Evolutionary conservation across 1,140 invertebrate species (phyloP).

Genomic region (Listronotus bonariensis): DNA sequence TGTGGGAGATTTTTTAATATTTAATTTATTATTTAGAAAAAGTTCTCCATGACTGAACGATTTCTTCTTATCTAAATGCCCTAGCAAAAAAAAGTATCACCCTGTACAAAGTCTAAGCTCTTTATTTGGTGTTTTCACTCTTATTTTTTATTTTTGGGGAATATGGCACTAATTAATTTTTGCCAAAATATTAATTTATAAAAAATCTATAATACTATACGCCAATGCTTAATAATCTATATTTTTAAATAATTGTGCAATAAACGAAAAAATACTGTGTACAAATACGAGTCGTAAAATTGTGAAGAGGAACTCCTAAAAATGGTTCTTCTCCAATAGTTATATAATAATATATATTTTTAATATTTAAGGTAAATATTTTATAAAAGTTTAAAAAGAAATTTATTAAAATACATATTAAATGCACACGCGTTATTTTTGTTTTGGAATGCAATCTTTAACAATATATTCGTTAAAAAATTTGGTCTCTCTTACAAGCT

Average conservation of each 20-base stretch:
- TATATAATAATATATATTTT: slow-evolving; percentile 23
- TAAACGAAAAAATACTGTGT: slow-evolving; percentile 32
- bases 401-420: slow-evolving; percentile 38
- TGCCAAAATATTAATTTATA: too few relatives aligned
- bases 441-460: slow-evolving; percentile 34
- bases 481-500: slow-evolving; percentile 37
- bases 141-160: slow-evolving; percentile 11
- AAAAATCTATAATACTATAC: slow-evolving; percentile 3
- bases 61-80: too few relatives aligned
- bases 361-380: slow-evolving; percentile 33
- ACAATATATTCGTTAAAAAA: slow-evolving; percentile 33
- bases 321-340: slow-evolving; percentile 19
- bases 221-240: slow-evolving; percentile 7
- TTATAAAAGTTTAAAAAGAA: slow-evolving; percentile 34
- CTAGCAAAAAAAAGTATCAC: too few relatives aligned
- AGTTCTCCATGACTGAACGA: too few relatives aligned
- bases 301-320: slow-evolving; percentile 22
- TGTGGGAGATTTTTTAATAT: too few relatives aligned
- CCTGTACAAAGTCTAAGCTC: slow-evolving; percentile 21
- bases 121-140: slow-evolving; percentile 32
- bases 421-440: slow-evolving; percentile 21
- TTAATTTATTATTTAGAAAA: too few relatives aligned
- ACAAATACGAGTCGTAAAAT: slow-evolving; percentile 27
- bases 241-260: slow-evolving; percentile 24
- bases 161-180: not conserved